phyloP scores from a whole-genome alignment of 2,113 vertebrate species.

The Odontophorus gujanensis region DNA sequence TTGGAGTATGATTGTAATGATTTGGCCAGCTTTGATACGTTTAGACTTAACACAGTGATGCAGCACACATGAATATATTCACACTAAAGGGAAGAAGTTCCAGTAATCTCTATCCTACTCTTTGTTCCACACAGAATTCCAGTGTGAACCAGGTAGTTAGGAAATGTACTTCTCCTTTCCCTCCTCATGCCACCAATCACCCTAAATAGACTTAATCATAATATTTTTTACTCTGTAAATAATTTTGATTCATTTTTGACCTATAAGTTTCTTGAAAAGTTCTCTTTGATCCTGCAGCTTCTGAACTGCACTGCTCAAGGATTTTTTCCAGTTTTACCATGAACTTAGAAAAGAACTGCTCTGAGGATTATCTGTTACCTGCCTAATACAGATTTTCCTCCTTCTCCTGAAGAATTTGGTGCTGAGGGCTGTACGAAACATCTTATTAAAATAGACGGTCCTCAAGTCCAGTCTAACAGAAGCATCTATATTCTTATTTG shows the following conservation, averaged over 20 bases:
- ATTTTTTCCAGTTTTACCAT: slow-evolving; percentile 10
- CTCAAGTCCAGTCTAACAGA: not conserved
- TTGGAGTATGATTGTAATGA: not conserved
- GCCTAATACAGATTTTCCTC: slow-evolving; percentile 46
- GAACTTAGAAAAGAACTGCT: slow-evolving; percentile 43
- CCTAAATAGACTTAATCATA: not conserved
- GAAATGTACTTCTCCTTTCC: not conserved
- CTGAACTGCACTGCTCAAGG: not conserved
- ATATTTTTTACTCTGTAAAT: not conserved
- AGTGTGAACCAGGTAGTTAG: not conserved
- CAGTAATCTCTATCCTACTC: not conserved
- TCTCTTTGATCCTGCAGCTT: slow-evolving; percentile 26
- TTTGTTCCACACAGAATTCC: not conserved
- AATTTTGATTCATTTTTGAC: not conserved
- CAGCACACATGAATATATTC: not conserved
- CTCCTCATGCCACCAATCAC: not conserved
- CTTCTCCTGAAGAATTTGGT: not conserved
- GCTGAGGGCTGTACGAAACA: not conserved
- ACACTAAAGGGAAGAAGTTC: not conserved
- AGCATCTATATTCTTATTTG: not conserved
- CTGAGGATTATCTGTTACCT: slow-evolving; percentile 58
- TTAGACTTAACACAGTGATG: not conserved
- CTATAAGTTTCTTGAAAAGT: not conserved
- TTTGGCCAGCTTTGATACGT: not conserved
- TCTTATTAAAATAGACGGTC: not conserved